Evolutionary conservation across 1,140 invertebrate species (phyloP).

Genomic region (Ceratoteleas bidentatus): DNA sequence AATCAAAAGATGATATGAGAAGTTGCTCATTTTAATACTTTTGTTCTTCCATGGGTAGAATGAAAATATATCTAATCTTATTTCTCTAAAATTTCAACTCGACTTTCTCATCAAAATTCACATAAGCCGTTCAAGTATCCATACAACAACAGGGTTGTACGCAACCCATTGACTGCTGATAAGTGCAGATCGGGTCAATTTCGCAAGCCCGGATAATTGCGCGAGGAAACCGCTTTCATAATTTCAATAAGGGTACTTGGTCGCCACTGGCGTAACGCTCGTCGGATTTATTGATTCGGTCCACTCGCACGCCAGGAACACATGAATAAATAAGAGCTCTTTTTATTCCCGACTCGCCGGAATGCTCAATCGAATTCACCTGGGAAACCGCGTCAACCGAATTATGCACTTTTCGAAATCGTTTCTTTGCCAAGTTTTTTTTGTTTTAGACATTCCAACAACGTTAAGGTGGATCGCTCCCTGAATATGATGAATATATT

Average conservation of each 20-base stretch:
- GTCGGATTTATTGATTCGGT: slow-evolving; percentile 78
- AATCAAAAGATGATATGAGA: too few relatives aligned
- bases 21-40: too few relatives aligned
- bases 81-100: background rate
- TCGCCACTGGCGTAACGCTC: slow-evolving; percentile 45
- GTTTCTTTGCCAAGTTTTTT: slow-evolving; percentile 4
- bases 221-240: slow-evolving; percentile 55
- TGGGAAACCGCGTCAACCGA: background rate
- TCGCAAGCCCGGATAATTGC: slow-evolving; percentile 40
- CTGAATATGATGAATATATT: too few relatives aligned
- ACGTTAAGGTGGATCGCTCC: background rate
- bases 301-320: slow-evolving; percentile 73
- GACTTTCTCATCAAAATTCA: background rate
- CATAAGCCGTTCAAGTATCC: background rate
- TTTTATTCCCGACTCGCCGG: slow-evolving; percentile 70
- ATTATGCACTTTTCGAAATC: background rate
- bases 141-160: slow-evolving; percentile 1
- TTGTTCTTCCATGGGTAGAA: too few relatives aligned
- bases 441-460: background rate
- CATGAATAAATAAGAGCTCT: slow-evolving; percentile 78
- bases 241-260: slow-evolving; percentile 72
- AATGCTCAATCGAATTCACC: slow-evolving; percentile 23
- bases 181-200: slow-evolving; percentile 42
- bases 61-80: too few relatives aligned
- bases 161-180: slow-evolving; percentile 17